A percentile compares a stretch with the other conserved stretches of the same genome.
phyloP scores from a whole-genome alignment of 2,888 invertebrate genomes.

The Cactoblastis cactorum region DNA sequence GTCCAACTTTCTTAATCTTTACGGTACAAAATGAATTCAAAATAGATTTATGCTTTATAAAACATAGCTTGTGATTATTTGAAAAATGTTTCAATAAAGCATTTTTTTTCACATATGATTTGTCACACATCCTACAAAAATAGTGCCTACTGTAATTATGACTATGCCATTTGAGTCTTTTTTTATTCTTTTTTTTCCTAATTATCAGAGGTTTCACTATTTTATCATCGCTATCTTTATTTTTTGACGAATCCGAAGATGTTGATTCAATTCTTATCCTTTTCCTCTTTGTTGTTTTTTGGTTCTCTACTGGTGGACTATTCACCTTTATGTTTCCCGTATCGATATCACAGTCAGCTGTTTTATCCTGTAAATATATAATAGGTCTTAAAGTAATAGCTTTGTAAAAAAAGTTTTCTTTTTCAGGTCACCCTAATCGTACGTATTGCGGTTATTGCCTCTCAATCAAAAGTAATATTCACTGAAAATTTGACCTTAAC shows the following conservation, averaged over 20 bases:
- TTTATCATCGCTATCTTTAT: neutral
- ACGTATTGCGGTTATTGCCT: no score
- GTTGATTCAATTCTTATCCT: constrained; percentile 1
- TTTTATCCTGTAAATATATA: neutral
- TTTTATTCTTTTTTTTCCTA: neutral
- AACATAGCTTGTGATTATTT: constrained; percentile 20
- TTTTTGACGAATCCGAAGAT: neutral
- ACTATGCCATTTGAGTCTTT: neutral
- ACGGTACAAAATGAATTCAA: constrained; percentile 42
- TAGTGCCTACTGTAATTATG: constrained; percentile 19
- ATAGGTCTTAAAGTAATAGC: no score
- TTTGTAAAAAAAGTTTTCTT: no score
- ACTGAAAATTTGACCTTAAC: no score
- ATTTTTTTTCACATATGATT: constrained; percentile 13
- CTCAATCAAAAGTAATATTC: no score
- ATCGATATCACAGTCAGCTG: neutral
- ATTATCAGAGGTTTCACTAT: constrained; percentile 2
- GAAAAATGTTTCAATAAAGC: constrained; percentile 13
- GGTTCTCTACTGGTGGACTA: neutral
- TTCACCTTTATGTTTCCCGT: neutral
- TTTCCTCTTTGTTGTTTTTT: neutral
- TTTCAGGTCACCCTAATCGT: no score
- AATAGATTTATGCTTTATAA: constrained; percentile 30
- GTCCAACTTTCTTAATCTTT: constrained; percentile 41
- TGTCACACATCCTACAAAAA: constrained; percentile 23